Conservation (phyloP, 2,888 invertebrate genomes). For the Drosophila sordidula region DNA sequence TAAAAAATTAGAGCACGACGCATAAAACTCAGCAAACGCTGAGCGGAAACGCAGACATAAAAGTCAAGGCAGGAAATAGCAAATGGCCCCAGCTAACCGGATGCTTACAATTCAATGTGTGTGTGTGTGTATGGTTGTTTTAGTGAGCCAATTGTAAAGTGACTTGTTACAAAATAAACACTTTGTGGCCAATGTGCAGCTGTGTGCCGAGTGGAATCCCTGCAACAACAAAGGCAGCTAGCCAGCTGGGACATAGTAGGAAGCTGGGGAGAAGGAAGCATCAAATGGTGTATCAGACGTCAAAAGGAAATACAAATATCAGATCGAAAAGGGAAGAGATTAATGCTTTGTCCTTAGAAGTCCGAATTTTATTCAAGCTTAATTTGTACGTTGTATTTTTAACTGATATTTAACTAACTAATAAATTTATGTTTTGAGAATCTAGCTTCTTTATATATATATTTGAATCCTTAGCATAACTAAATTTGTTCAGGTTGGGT, state of each 20-base stretch:
- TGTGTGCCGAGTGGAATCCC: background rate
- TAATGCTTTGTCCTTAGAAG: too few relatives aligned
- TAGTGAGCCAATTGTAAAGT: conserved; percentile 18
- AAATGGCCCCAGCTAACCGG: conserved; percentile 39
- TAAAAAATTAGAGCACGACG: conserved; percentile 71
- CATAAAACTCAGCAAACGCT: conserved; percentile 61
- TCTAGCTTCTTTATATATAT: too few relatives aligned
- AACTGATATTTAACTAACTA: too few relatives aligned
- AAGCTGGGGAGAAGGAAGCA: background rate
- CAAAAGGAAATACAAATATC: background rate
- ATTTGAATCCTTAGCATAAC: too few relatives aligned
- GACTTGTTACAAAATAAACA: conserved; percentile 66
- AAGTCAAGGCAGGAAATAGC: conserved; percentile 57
- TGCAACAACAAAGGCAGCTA: conserved; percentile 3
- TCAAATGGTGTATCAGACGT: background rate
- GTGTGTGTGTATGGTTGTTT: background rate
- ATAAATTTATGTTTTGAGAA: too few relatives aligned
- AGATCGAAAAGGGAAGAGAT: too few relatives aligned
- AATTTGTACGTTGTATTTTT: too few relatives aligned
- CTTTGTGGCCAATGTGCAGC: conserved; percentile 55
- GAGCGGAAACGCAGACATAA: conserved; percentile 61
- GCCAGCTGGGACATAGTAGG: background rate
- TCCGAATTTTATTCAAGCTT: too few relatives aligned
- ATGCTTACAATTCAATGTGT: conserved; percentile 18
- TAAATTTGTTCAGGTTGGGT: too few relatives aligned